A percentile compares a stretch with the other conserved stretches of the same genome.
Evolutionary conservation across 2,888 invertebrate species (phyloP).

Genomic region (Scelioninae gen. 1): DNA sequence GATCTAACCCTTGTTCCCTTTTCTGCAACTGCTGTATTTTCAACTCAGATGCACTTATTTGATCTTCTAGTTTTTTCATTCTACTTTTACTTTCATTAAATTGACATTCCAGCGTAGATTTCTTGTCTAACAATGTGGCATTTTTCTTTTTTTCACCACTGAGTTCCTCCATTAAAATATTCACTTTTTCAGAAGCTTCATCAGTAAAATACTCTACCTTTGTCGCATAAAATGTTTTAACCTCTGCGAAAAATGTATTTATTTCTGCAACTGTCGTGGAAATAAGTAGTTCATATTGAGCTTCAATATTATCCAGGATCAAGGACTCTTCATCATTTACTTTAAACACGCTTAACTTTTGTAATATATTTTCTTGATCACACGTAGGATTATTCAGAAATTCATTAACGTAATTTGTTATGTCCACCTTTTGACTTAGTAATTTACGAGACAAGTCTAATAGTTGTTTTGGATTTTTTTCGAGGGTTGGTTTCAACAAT

Average conservation of each 20-base stretch:
- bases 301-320: conserved; percentile 5
- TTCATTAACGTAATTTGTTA: neutral
- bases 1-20: conserved; percentile 35
- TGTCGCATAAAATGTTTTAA: neutral
- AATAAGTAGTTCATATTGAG: conserved; percentile 10
- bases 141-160: conserved; percentile 37
- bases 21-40: conserved; percentile 21
- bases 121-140: conserved; percentile 23
- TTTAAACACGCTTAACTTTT: conserved; percentile 10
- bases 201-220: conserved; percentile 1
- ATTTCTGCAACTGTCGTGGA: conserved; percentile 9
- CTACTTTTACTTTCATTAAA: conserved; percentile 29
- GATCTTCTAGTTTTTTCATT: conserved; percentile 44
- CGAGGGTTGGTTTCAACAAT: conserved; percentile 70
- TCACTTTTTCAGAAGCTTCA: conserved; percentile 8
- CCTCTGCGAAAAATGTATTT: conserved; percentile 11
- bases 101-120: conserved; percentile 27
- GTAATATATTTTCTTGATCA: neutral
- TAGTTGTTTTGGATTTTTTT: conserved; percentile 57
- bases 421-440: conserved; percentile 3
- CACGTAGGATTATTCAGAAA: neutral
- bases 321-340: conserved; percentile 1
- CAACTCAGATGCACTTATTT: conserved; percentile 6
- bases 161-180: conserved; percentile 6
- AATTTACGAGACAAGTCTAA: conserved; percentile 1